phyloP scores from a whole-genome alignment of 2,113 vertebrate genomes.

The Tragelaphus strepsiceros region DNA sequence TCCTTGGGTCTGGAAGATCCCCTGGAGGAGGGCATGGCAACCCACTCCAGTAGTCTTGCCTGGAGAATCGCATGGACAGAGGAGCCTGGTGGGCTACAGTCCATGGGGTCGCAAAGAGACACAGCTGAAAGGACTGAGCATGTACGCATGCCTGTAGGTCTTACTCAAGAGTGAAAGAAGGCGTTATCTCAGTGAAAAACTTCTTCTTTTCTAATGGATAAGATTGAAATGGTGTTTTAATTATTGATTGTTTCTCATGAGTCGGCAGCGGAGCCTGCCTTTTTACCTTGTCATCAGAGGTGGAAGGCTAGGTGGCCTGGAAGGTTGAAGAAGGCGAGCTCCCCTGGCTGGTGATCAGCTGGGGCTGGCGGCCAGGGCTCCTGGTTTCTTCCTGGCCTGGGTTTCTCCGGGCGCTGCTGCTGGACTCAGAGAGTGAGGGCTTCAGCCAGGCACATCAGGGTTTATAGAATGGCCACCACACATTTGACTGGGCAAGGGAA shows the following conservation, averaged over 20 bases:
- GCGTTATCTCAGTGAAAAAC: neutral
- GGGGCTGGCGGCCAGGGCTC: too few relatives aligned
- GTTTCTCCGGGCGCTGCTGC: rapidly evolving
- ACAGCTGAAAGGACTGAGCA: too few relatives aligned
- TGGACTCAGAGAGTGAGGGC: neutral
- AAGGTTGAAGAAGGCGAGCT: rapidly evolving
- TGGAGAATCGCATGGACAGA: neutral
- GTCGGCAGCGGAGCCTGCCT: rapidly evolving
- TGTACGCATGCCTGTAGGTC: neutral
- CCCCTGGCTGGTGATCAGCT: neutral
- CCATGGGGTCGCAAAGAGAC: neutral
- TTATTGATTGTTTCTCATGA: neutral
- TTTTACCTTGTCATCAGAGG: neutral
- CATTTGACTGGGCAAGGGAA: neutral
- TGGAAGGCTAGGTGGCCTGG: too few relatives aligned
- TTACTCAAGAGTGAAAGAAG: neutral
- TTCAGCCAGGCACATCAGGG: neutral
- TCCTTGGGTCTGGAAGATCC: neutral
- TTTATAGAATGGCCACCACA: too few relatives aligned
- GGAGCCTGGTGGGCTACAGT: neutral
- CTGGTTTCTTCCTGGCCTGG: neutral
- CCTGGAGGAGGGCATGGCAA: too few relatives aligned
- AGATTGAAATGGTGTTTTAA: neutral
- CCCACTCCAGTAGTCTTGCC: neutral
- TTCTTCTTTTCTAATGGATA: neutral